phyloP scores from a whole-genome alignment of 2,113 vertebrate species.

The Pimephales promelas region DNA sequence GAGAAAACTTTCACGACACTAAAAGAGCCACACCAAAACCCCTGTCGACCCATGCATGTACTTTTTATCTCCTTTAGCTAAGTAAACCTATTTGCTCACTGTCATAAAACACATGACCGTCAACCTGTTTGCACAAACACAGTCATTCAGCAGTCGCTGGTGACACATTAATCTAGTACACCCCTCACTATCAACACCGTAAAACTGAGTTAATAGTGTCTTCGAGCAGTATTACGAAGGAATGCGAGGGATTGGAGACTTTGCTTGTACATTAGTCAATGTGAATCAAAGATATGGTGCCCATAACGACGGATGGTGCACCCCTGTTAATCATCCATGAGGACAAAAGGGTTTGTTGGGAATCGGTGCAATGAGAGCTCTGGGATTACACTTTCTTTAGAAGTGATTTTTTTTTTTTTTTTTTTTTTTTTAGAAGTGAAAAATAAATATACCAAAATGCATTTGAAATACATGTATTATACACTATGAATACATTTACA shows the following conservation, averaged over 20 bases:
- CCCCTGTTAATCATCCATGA: slow-evolving; percentile 33
- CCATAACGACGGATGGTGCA: slow-evolving; percentile 16
- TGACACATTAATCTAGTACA: slow-evolving; percentile 45
- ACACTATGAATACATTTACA: too few relatives aligned
- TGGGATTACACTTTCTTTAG: not conserved
- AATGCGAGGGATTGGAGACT: not conserved
- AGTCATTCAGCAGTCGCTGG: slow-evolving; percentile 10
- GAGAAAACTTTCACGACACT: not conserved
- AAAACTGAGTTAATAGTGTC: not conserved
- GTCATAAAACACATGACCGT: slow-evolving; percentile 48
- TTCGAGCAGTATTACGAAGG: slow-evolving; percentile 6
- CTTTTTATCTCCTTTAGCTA: slow-evolving; percentile 18
- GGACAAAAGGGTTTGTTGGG: not conserved
- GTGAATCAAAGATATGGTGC: slow-evolving; percentile 25
- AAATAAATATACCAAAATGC: too few relatives aligned
- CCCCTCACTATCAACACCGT: slow-evolving; percentile 48
- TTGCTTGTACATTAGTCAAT: slow-evolving; percentile 24
- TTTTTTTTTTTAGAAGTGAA: not conserved
- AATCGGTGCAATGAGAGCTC: not conserved
- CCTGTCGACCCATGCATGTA: not conserved
- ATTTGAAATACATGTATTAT: too few relatives aligned
- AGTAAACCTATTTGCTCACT: slow-evolving; percentile 25
- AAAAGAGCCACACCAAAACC: not conserved
- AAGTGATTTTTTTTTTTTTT: too few relatives aligned
- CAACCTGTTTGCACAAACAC: slow-evolving; percentile 19